Evolutionary conservation across 2,888 invertebrate species (phyloP).

Genomic region (Trissolcus japonicus): DNA sequence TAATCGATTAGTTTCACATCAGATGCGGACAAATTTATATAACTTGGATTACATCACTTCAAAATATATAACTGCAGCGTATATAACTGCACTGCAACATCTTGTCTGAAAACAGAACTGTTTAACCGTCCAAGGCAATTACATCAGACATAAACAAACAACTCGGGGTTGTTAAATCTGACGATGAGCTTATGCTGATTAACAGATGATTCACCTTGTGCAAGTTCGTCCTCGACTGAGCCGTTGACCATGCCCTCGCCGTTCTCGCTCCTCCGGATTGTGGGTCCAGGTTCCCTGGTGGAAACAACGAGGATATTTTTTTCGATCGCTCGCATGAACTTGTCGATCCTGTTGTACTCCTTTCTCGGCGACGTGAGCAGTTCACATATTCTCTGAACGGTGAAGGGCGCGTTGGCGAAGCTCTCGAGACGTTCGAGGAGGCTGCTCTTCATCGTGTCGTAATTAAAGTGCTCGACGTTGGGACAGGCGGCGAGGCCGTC

Average conservation of each 20-base stretch:
- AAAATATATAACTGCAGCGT: too few relatives aligned
- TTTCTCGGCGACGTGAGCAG: slow-evolving; percentile 92
- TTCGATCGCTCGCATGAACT: slow-evolving; percentile 97
- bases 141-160: slow-evolving; percentile 1
- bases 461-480: slow-evolving; percentile 93
- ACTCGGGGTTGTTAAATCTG: too few relatives aligned
- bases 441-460: slow-evolving; percentile 90
- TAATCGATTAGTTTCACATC: too few relatives aligned
- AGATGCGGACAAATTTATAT: too few relatives aligned
- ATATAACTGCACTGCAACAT: too few relatives aligned
- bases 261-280: slow-evolving; percentile 71
- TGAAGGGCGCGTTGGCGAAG: slow-evolving; percentile 94
- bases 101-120: too few relatives aligned
- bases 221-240: slow-evolving; percentile 69
- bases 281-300: slow-evolving; percentile 77
- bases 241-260: slow-evolving; percentile 75
- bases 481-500: slow-evolving; percentile 90
- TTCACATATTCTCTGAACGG: slow-evolving; percentile 96
- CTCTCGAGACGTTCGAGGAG: slow-evolving; percentile 88
- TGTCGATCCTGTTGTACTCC: slow-evolving; percentile 96
- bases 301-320: slow-evolving; percentile 93
- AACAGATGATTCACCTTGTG: slow-evolving; percentile 47
- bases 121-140: too few relatives aligned
- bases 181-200: too few relatives aligned
- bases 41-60: too few relatives aligned